Conservation (phyloP, 2,888 invertebrate species). For the Pterostichus madidus region DNA sequence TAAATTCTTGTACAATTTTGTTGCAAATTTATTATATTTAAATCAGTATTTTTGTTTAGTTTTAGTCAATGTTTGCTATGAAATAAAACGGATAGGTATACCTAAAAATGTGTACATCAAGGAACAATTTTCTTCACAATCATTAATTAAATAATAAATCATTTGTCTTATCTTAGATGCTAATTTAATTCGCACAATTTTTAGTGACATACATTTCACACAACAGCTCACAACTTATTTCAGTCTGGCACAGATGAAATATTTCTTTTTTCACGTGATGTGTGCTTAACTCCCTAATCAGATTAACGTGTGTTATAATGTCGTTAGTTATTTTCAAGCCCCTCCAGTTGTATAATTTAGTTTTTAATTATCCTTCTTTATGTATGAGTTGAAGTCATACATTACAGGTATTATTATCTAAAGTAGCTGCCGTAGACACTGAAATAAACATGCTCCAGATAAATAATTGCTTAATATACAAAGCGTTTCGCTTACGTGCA, state of each 20-base stretch:
- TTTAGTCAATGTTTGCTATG: too few relatives aligned
- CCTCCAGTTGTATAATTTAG: slow-evolving; percentile 37
- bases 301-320: background rate
- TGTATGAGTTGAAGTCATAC: slow-evolving; percentile 46
- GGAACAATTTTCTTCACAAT: too few relatives aligned
- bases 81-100: too few relatives aligned
- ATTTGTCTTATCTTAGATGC: too few relatives aligned
- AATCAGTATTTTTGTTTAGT: too few relatives aligned
- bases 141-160: too few relatives aligned
- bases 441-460: slow-evolving; percentile 52
- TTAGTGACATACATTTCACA: too few relatives aligned
- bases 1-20: too few relatives aligned
- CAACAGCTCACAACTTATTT: too few relatives aligned
- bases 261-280: background rate
- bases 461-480: slow-evolving; percentile 64
- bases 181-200: too few relatives aligned
- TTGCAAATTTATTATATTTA: too few relatives aligned
- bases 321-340: slow-evolving; percentile 16
- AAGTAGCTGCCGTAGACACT: slow-evolving; percentile 58
- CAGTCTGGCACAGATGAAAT: background rate
- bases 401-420: slow-evolving; percentile 58
- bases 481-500: slow-evolving; percentile 48
- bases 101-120: too few relatives aligned
- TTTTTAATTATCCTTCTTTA: slow-evolving; percentile 56
- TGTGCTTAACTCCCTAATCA: slow-evolving; percentile 5